phyloP scores from a whole-genome alignment of 2,888 invertebrate genomes.

The Drosophila rellima region DNA sequence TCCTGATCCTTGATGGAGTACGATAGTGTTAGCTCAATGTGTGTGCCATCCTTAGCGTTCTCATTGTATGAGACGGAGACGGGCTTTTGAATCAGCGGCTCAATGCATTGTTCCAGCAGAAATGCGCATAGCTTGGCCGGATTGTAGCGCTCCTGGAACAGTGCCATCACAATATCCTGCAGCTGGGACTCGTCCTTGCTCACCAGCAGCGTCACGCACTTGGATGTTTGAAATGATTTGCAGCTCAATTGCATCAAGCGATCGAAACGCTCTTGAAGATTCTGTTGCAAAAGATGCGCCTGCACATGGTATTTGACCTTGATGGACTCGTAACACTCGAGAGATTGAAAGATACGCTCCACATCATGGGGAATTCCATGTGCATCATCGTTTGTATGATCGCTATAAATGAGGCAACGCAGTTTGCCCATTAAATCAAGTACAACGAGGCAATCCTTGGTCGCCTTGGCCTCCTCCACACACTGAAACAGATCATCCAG shows the following conservation, averaged over 20 bases:
- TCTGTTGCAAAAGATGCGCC: constrained; percentile 82
- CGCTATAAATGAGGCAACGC: constrained; percentile 76
- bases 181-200: constrained; percentile 81
- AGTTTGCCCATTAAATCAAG: constrained; percentile 82
- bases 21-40: constrained; percentile 80
- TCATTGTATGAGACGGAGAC: constrained; percentile 81
- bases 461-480: constrained; percentile 82
- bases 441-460: constrained; percentile 80
- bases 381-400: constrained; percentile 42
- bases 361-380: constrained; percentile 56
- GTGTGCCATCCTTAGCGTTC: constrained; percentile 64
- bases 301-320: constrained; percentile 84
- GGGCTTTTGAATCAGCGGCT: constrained; percentile 84
- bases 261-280: constrained; percentile 84
- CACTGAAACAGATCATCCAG: constrained; percentile 86
- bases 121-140: constrained; percentile 83
- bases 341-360: constrained; percentile 78
- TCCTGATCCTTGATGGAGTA: constrained; percentile 79
- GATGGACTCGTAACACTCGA: constrained; percentile 84
- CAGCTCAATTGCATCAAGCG: constrained; percentile 82
- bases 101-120: constrained; percentile 83
- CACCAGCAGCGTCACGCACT: constrained; percentile 82
- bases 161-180: constrained; percentile 82
- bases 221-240: constrained; percentile 84
- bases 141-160: constrained; percentile 84